Evolutionary conservation across 2,888 invertebrate genomes (phyloP).

Genomic region (Timema cristinae): DNA sequence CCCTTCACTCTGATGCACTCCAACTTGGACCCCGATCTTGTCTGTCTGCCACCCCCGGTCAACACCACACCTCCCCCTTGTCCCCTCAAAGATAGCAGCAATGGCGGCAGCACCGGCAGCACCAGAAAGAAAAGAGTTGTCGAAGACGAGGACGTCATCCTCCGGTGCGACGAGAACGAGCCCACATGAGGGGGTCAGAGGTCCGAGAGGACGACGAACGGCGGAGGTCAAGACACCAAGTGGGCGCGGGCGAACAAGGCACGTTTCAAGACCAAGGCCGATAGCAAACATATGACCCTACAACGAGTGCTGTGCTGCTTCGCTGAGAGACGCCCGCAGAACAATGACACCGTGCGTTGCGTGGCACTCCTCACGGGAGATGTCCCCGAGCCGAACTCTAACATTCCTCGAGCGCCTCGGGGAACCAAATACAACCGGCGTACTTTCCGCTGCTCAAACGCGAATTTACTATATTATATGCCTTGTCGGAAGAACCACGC

Average conservation of each 20-base stretch:
- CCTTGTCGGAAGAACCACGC: too few species aligned
- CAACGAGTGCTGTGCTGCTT: slow-evolving; percentile 27
- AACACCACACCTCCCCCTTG: background rate
- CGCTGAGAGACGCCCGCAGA: background rate
- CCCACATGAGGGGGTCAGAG: slow-evolving; percentile 27
- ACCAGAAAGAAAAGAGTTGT: slow-evolving; percentile 20
- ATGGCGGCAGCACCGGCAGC: slow-evolving; percentile 22
- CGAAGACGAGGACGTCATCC: slow-evolving; percentile 29
- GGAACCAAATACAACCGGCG: too few species aligned
- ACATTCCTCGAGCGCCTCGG: too few species aligned
- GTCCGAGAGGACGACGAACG: background rate
- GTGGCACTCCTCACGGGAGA: too few species aligned
- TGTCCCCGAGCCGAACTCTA: too few species aligned
- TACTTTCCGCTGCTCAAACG: too few species aligned
- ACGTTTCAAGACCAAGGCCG: too few species aligned
- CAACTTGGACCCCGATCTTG: slow-evolving; percentile 16
- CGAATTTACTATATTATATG: too few species aligned
- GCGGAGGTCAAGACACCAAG: background rate
- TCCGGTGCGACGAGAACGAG: slow-evolving; percentile 27
- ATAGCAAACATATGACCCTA: slow-evolving; percentile 11
- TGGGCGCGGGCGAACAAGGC: background rate
- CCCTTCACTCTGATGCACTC: slow-evolving; percentile 74
- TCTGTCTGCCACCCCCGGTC: slow-evolving; percentile 7
- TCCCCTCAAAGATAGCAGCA: background rate
- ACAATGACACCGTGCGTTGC: slow-evolving; percentile 12